Evolutionary conservation across 2,888 invertebrate species (phyloP).

Genomic region (Ochropacha duplaris): DNA sequence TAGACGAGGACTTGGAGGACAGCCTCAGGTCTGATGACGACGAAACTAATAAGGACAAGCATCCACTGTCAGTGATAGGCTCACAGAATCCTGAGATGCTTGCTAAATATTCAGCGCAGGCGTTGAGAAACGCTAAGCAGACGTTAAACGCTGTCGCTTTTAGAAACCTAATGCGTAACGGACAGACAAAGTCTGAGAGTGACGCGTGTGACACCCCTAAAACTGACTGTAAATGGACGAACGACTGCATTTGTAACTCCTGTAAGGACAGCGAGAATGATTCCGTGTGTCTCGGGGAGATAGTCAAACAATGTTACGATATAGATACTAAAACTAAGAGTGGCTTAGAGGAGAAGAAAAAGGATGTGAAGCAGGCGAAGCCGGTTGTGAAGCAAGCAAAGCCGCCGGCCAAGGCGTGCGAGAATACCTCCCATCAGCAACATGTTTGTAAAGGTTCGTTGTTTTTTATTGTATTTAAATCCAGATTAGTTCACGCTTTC

Average conservation of each 20-base stretch:
- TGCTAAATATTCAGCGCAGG: slow-evolving; percentile 72
- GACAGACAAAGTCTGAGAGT: slow-evolving; percentile 64
- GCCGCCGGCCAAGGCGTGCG: slow-evolving; percentile 59
- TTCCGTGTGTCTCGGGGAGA: slow-evolving; percentile 50
- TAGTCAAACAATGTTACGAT: slow-evolving; percentile 59
- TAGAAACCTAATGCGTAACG: slow-evolving; percentile 59
- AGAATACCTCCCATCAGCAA: slow-evolving; percentile 67
- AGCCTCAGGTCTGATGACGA: slow-evolving; percentile 41
- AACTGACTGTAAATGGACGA: slow-evolving; percentile 72
- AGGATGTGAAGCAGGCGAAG: slow-evolving; percentile 45
- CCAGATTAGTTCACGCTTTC: no score
- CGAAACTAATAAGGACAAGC: slow-evolving; percentile 31
- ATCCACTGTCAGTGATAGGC: slow-evolving; percentile 37
- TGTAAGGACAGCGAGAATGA: slow-evolving; percentile 54
- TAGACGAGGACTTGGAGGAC: slow-evolving; percentile 64
- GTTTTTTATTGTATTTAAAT: no score
- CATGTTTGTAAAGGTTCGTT: slow-evolving; percentile 74
- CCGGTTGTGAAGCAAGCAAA: slow-evolving; percentile 45
- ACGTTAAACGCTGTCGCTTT: slow-evolving; percentile 70
- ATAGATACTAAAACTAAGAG: slow-evolving; percentile 38
- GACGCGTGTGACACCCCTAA: slow-evolving; percentile 70
- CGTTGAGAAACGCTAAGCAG: slow-evolving; percentile 66
- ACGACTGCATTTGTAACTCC: slow-evolving; percentile 61
- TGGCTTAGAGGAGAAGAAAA: slow-evolving; percentile 45
- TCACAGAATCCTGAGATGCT: slow-evolving; percentile 61